phyloP scores from a whole-genome alignment of 2,113 vertebrate genomes.

The Indicator indicator region DNA sequence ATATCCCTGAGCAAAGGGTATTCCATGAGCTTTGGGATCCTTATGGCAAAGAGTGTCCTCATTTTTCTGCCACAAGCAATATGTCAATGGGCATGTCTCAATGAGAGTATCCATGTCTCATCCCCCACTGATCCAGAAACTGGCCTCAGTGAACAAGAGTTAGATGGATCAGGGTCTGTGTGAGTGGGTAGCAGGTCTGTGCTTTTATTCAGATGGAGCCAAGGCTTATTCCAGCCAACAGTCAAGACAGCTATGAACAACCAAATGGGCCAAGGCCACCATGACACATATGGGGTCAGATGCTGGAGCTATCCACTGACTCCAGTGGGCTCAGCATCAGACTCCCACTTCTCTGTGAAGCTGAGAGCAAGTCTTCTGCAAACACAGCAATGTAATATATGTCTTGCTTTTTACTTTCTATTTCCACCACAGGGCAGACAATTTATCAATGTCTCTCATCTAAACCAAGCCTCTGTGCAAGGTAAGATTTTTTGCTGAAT shows the following conservation, averaged over 20 bases:
- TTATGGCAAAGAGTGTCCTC: not conserved
- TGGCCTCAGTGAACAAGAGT: not conserved
- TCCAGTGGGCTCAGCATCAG: not conserved
- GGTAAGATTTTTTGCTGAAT: conserved; percentile 19
- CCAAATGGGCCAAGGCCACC: not conserved
- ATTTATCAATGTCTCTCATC: conserved; percentile 18
- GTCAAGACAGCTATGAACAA: not conserved
- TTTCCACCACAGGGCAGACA: conserved; percentile 46
- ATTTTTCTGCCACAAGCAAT: not conserved
- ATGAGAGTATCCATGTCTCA: not conserved
- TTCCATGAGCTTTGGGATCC: not conserved
- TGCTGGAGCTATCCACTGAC: not conserved
- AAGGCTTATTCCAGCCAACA: not conserved
- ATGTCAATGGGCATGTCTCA: not conserved
- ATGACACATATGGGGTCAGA: accelerated
- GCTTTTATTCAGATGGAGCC: not conserved
- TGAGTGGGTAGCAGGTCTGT: not conserved
- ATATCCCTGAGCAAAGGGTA: not conserved
- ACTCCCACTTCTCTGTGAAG: not conserved
- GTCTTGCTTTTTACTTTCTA: not conserved
- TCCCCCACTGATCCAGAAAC: not conserved
- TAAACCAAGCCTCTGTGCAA: conserved; percentile 16
- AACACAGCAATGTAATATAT: not conserved
- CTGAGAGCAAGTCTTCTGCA: not conserved
- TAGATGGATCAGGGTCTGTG: not conserved